phyloP scores from a whole-genome alignment of 2,797 vertebrate genomes.

The Parotocinclus haroldoi region DNA sequence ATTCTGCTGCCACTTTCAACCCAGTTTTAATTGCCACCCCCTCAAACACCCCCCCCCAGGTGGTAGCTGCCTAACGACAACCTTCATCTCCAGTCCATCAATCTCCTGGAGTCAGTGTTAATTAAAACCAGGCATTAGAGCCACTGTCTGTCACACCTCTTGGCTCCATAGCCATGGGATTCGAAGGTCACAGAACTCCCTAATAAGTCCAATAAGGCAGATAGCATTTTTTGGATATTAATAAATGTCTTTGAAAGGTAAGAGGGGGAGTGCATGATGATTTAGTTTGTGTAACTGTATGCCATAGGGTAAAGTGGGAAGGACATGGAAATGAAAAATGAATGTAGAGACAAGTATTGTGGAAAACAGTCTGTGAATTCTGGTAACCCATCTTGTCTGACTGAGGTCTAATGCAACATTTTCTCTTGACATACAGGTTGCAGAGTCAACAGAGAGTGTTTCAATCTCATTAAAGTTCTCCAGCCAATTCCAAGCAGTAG shows the following conservation, averaged over 20 bases:
- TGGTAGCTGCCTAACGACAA: conserved; percentile 40
- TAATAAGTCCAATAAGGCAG: conserved; percentile 43
- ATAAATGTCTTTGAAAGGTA: conserved; percentile 51
- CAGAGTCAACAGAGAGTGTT: conserved; percentile 48
- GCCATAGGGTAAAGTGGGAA: not conserved
- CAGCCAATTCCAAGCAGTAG: conserved; percentile 43
- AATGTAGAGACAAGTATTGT: conserved; percentile 7
- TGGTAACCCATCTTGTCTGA: conserved; percentile 32
- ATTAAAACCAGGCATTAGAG: conserved; percentile 61
- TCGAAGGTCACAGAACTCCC: conserved; percentile 62
- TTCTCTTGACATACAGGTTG: conserved; percentile 44
- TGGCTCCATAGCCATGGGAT: conserved; percentile 36
- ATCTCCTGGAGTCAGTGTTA: conserved; percentile 55
- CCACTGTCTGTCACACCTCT: conserved; percentile 49
- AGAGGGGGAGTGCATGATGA: conserved; percentile 32
- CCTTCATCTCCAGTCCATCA: conserved; percentile 50
- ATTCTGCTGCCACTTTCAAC: conserved; percentile 23
- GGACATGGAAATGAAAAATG: conserved; percentile 1
- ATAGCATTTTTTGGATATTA: conserved; percentile 15
- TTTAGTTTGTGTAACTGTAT: conserved; percentile 8
- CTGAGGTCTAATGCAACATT: conserved; percentile 41
- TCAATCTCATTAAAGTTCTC: conserved; percentile 51
- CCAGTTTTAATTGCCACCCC: conserved; percentile 50
- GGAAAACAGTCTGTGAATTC: conserved; percentile 47
- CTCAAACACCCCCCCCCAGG: conserved; percentile 29